phyloP scores from a whole-genome alignment of 2,113 vertebrate species.

The Rhinopithecus roxellana region DNA sequence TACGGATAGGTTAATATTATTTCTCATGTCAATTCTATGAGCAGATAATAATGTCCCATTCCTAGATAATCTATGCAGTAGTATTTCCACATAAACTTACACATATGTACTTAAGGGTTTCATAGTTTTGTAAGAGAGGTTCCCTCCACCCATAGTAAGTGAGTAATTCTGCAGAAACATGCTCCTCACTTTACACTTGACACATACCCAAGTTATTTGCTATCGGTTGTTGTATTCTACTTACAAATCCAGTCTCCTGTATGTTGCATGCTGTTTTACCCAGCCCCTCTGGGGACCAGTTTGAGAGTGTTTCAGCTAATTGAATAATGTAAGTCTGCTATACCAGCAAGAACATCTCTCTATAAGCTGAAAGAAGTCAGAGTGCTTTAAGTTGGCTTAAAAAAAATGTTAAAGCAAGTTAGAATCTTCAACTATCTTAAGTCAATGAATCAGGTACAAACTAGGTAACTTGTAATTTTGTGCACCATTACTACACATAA shows the following conservation, averaged over 20 bases:
- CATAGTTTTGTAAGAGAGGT: not conserved
- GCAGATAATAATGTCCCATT: not conserved
- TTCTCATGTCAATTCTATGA: conserved; percentile 25
- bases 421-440: not conserved
- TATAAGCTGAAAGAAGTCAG: not conserved
- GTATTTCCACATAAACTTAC: not conserved
- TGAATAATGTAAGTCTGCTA: not conserved
- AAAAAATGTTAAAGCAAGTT: not conserved
- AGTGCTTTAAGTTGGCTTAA: not conserved
- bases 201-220: not conserved
- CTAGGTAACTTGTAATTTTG: not conserved
- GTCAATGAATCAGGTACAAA: not conserved
- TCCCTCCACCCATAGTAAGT: not conserved
- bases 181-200: not conserved
- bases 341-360: not conserved
- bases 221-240: not conserved
- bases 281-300: not conserved
- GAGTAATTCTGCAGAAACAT: not conserved
- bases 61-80: not conserved
- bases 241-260: not conserved
- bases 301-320: conserved; percentile 24
- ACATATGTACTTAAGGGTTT: not conserved
- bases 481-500: not conserved
- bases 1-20: not conserved
- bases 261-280: not conserved